Conservation (phyloP, 2,113 vertebrate species). For the Acanthochromis polyacanthus region DNA sequence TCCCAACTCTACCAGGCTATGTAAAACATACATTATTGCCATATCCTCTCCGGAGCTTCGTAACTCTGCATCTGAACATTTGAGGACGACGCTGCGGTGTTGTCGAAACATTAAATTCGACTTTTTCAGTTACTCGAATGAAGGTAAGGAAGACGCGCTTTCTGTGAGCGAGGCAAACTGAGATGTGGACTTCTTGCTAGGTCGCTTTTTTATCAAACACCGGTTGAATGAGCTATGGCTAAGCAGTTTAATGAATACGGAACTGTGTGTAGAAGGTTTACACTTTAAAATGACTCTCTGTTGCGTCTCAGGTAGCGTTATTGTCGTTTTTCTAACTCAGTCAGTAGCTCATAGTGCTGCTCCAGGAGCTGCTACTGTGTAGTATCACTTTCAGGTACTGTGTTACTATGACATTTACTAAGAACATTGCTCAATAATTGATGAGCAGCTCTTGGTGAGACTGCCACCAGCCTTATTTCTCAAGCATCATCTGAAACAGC, state of each 20-base stretch:
- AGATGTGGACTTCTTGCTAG: slow-evolving; percentile 14
- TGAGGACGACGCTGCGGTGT: slow-evolving; percentile 62
- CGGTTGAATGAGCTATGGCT: slow-evolving; percentile 59
- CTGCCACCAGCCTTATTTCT: not conserved
- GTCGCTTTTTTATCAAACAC: slow-evolving; percentile 22
- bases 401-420: slow-evolving; percentile 11
- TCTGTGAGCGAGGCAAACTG: not conserved
- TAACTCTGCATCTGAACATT: slow-evolving; percentile 64
- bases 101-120: slow-evolving; percentile 61
- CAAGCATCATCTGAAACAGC: not conserved
- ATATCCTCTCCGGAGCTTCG: slow-evolving; percentile 79
- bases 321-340: not conserved
- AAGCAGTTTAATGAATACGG: slow-evolving; percentile 57
- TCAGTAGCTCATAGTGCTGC: not conserved
- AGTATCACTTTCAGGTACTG: slow-evolving; percentile 18
- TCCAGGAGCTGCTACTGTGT: not conserved
- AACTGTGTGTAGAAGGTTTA: slow-evolving; percentile 52
- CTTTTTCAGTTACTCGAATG: slow-evolving; percentile 69
- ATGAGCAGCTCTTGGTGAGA: slow-evolving; percentile 18
- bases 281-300: slow-evolving; percentile 18
- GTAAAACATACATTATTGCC: slow-evolving; percentile 80
- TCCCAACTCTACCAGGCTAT: slow-evolving; percentile 84
- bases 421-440: slow-evolving; percentile 13
- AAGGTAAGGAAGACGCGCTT: slow-evolving; percentile 80
- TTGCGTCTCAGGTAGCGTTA: not conserved